A percentile compares a stretch with the other conserved stretches of the same genome.
Conservation (phyloP, 1,140 invertebrate species). For the Anastrepha obliqua region DNA sequence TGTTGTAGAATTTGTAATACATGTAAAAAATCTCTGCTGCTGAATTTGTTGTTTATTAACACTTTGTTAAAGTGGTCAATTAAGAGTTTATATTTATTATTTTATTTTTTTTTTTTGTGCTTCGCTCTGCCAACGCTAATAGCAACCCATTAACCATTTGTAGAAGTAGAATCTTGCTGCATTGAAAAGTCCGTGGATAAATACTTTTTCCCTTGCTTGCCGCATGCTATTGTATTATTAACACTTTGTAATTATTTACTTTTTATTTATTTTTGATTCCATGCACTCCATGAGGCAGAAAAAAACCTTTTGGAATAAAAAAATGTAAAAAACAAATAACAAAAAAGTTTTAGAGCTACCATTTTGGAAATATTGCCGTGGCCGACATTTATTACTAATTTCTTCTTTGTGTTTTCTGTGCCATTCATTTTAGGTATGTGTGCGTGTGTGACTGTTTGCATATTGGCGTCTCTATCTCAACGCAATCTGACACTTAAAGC, state of each 20-base stretch:
- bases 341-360: too few relatives aligned
- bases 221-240: not conserved
- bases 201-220: not conserved
- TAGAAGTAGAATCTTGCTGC: conserved; percentile 18
- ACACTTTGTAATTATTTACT: too few relatives aligned
- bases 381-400: too few relatives aligned
- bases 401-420: too few relatives aligned
- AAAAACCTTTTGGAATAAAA: too few relatives aligned
- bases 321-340: too few relatives aligned
- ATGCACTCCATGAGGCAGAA: too few relatives aligned
- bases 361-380: too few relatives aligned
- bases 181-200: not conserved
- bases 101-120: not conserved
- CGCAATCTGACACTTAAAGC: conserved; percentile 18
- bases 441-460: not conserved
- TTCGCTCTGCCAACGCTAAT: not conserved
- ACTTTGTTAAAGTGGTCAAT: conserved; percentile 21
- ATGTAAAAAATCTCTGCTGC: conserved; percentile 37
- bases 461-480: conserved; percentile 15
- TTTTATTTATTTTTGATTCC: too few relatives aligned
- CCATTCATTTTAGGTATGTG: too few relatives aligned
- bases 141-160: not conserved
- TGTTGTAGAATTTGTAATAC: conserved; percentile 10
- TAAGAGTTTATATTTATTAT: not conserved
- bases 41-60: not conserved